These are phyloP conservation scores for Vanessa cardui DNA, from an alignment of 2,888 invertebrate species.

Conservation along the genomic window DNA sequence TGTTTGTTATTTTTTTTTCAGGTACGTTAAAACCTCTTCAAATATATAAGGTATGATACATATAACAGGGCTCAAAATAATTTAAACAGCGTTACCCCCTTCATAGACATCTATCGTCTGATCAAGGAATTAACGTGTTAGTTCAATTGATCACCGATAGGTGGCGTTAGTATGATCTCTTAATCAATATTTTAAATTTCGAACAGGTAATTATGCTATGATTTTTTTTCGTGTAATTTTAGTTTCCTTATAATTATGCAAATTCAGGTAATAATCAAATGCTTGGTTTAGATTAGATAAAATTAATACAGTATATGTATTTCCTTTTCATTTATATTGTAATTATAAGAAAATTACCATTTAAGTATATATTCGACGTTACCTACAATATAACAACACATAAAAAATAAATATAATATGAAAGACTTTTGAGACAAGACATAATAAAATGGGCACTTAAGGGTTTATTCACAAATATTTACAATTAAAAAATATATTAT, in stretches of 20 bases:
- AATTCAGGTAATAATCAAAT: too few species aligned
- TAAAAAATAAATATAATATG: too few species aligned
- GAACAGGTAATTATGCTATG: not conserved
- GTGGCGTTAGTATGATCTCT: slow-evolving; percentile 49
- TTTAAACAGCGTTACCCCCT: not conserved
- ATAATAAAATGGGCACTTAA: too few species aligned
- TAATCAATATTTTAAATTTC: slow-evolving; percentile 1
- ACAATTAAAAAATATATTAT: too few species aligned
- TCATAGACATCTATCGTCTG: slow-evolving; percentile 60
- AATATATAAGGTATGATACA: slow-evolving; percentile 1
- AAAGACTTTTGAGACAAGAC: too few species aligned
- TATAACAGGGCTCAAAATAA: not conserved
- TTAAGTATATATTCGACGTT: too few species aligned
- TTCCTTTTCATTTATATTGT: too few species aligned
- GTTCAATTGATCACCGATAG: slow-evolving; percentile 51
- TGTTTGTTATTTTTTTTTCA: slow-evolving; percentile 50
- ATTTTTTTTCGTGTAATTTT: not conserved
- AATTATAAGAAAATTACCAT: too few species aligned
- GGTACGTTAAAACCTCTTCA: slow-evolving; percentile 52
- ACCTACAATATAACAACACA: too few species aligned
- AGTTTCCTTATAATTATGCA: not conserved
- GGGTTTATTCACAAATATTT: too few species aligned
- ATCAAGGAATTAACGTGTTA: slow-evolving; percentile 45
- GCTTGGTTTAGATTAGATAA: too few species aligned
- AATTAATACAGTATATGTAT: too few species aligned